Conservation (phyloP, 2,797 vertebrate species). For the Threskiornis aethiopicus region DNA sequence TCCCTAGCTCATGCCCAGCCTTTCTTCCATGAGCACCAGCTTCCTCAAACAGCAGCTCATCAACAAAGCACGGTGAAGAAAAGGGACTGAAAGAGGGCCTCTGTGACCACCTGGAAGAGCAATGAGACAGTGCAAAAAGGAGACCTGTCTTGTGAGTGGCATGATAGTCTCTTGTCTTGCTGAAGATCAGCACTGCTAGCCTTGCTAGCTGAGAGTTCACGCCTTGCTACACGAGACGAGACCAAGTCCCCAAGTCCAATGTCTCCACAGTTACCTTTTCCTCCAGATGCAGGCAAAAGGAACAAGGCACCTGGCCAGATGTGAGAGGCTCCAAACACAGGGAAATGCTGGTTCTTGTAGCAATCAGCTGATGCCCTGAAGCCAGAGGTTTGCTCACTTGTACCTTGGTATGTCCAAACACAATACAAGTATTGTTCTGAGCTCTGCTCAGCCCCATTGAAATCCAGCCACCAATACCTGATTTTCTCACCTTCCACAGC, state of each 20-base stretch:
- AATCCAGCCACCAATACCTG: conserved; percentile 38
- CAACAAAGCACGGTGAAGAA: not conserved
- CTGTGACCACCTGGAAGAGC: not conserved
- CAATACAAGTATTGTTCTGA: conserved; percentile 46
- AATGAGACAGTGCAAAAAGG: not conserved
- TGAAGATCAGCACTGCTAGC: not conserved
- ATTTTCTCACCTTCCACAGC: conserved; percentile 2
- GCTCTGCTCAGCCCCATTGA: conserved; percentile 1
- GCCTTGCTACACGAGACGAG: not conserved
- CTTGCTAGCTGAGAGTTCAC: not conserved
- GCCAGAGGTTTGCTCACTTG: conserved; percentile 38
- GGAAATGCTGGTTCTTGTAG: conserved; percentile 40
- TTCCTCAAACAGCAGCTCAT: not conserved
- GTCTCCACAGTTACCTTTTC: not conserved
- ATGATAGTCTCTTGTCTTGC: not conserved
- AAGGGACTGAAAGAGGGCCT: not conserved
- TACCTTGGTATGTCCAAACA: conserved; percentile 25
- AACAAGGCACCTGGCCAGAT: not conserved
- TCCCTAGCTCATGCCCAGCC: not conserved
- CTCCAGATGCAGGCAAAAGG: not conserved
- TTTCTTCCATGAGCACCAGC: not conserved
- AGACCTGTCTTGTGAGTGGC: not conserved
- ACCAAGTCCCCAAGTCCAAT: not conserved
- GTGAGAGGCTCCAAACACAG: not conserved
- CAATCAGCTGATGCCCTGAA: conserved; percentile 56